Conservation (phyloP, 2,888 invertebrate species). For the Notodonta ziczac region DNA sequence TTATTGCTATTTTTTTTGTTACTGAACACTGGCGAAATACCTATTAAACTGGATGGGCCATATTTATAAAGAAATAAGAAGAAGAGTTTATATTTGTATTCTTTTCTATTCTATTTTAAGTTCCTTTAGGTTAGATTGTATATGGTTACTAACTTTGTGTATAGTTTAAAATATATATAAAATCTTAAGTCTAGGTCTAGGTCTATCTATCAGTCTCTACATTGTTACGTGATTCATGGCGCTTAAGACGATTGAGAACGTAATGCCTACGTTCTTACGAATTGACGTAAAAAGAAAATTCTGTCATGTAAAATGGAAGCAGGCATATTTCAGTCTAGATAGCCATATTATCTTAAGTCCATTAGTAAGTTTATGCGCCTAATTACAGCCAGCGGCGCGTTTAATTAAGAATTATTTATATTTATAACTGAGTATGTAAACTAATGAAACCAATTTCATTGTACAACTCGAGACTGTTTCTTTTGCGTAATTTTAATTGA, state of each 20-base stretch:
- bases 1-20: too few species aligned
- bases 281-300: not conserved
- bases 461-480: not conserved
- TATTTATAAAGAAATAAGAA: too few species aligned
- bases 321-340: not conserved
- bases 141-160: too few species aligned
- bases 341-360: not conserved
- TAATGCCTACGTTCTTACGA: not conserved
- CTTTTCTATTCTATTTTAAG: too few species aligned
- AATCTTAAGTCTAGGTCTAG: too few species aligned
- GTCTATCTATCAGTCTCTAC: not conserved
- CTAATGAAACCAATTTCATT: not conserved
- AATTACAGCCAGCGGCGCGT: not conserved
- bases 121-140: too few species aligned
- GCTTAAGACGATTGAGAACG: not conserved
- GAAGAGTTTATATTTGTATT: too few species aligned
- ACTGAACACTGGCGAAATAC: too few species aligned
- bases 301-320: not conserved
- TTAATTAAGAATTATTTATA: not conserved
- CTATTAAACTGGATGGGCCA: too few species aligned
- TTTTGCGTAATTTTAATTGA: not conserved
- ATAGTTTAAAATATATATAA: too few species aligned
- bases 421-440: not conserved
- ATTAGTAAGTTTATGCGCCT: not conserved
- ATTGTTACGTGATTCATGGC: not conserved